Evolutionary conservation across 2,797 vertebrate genomes (phyloP).

Genomic region (Benthosema pterotum): DNA sequence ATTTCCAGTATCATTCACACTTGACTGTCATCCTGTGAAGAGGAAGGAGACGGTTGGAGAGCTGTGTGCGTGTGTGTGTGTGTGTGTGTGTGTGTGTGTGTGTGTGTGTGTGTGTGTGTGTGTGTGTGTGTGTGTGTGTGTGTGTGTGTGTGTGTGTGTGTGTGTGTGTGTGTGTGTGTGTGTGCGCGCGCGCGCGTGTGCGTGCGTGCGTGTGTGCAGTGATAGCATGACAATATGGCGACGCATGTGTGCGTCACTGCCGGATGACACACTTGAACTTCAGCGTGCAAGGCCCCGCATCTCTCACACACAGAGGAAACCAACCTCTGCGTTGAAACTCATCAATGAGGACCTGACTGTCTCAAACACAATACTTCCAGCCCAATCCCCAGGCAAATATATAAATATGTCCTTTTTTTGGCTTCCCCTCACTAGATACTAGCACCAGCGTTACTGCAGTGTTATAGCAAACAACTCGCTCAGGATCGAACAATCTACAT

Average conservation of each 20-base stretch:
- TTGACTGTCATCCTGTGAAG: conserved; percentile 50
- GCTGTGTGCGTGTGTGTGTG: neutral
- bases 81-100: too few relatives aligned
- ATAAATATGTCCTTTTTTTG: neutral
- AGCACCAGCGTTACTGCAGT: neutral
- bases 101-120: neutral
- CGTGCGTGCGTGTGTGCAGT: conserved; percentile 4
- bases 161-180: neutral
- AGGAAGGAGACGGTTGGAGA: conserved; percentile 41
- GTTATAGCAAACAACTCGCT: neutral
- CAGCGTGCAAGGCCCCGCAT: conserved; percentile 44
- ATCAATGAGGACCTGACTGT: conserved; percentile 22
- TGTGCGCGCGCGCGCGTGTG: neutral
- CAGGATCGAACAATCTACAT: neutral
- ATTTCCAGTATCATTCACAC: conserved; percentile 43
- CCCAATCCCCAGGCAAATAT: neutral
- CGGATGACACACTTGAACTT: conserved; percentile 70
- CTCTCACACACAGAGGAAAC: conserved; percentile 44
- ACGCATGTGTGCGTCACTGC: conserved; percentile 41
- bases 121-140: neutral
- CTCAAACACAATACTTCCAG: conserved; percentile 15
- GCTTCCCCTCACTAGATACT: neutral
- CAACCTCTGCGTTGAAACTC: conserved; percentile 47
- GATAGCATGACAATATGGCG: neutral
- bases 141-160: neutral